These are phyloP conservation scores for Chymomyza costata DNA, from an alignment of 1,140 invertebrate genomes.

Conservation along the genomic window DNA sequence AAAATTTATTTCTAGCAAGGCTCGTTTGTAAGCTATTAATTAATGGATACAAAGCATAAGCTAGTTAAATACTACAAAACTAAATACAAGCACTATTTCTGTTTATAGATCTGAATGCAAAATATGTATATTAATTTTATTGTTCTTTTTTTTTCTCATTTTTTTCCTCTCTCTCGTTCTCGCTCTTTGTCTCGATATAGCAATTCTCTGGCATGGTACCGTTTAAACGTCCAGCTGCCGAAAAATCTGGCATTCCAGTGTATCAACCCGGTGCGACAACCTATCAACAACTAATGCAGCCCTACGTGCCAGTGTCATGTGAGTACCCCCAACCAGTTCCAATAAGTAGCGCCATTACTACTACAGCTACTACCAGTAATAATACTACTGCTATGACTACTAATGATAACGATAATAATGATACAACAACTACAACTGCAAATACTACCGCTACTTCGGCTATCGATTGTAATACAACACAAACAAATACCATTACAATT, in stretches of 20 bases:
- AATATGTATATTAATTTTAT: conserved; percentile 6
- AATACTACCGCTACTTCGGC: conserved; percentile 27
- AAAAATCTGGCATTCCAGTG: conserved; percentile 95
- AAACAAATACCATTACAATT: conserved; percentile 45
- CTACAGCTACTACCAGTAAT: conserved; percentile 50
- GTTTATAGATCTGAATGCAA: conserved; percentile 1
- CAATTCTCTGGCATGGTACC: conserved; percentile 95
- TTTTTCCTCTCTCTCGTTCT: conserved; percentile 23
- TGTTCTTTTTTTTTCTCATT: conserved; percentile 10
- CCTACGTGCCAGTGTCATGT: conserved; percentile 94
- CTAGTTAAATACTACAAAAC: conserved; percentile 8
- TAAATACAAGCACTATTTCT: conserved; percentile 14
- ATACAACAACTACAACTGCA: conserved; percentile 3
- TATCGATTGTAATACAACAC: conserved; percentile 65
- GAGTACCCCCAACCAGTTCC: conserved; percentile 81
- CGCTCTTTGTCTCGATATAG: conserved; percentile 76
- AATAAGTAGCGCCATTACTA: conserved; percentile 64
- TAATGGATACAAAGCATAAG: conserved; percentile 23
- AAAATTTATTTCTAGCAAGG: conserved; percentile 27
- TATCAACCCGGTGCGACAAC: conserved; percentile 93
- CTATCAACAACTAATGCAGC: conserved; percentile 97
- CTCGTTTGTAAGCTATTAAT: conserved; percentile 59
- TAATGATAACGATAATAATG: conserved; percentile 40
- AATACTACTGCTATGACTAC: conserved; percentile 54
- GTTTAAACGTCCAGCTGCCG: conserved; percentile 94